Conservation (phyloP, 2,113 vertebrate species). For the Ptilonorhynchus violaceus region DNA sequence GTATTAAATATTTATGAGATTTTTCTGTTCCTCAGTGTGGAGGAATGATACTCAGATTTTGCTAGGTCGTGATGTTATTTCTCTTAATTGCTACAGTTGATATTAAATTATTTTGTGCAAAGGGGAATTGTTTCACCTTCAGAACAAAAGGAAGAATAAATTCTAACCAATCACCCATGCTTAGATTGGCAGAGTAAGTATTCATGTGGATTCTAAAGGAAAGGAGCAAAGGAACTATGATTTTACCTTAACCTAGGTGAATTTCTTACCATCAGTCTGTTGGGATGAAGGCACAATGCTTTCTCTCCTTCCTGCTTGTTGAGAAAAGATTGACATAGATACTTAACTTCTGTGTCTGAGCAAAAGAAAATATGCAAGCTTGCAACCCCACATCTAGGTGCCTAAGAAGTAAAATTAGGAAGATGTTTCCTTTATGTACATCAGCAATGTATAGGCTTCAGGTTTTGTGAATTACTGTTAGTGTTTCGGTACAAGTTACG, state of each 20-base stretch:
- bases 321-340: background rate
- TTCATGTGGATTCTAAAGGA: background rate
- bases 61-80: background rate
- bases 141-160: background rate
- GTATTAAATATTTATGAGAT: background rate
- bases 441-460: background rate
- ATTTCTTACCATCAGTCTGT: background rate
- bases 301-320: background rate
- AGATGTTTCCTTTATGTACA: background rate
- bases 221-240: background rate
- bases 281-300: background rate
- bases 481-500: background rate
- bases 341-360: background rate
- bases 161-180: background rate
- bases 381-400: background rate
- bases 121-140: background rate
- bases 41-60: background rate
- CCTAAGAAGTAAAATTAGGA: background rate
- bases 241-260: background rate
- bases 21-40: background rate
- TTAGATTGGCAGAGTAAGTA: background rate
- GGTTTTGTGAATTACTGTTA: background rate
- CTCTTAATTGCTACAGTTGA: background rate
- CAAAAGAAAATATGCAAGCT: background rate
- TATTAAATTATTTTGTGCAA: background rate